Evolutionary conservation across 2,797 vertebrate species (phyloP).

Genomic region (Cryptoblepharus egeriae): DNA sequence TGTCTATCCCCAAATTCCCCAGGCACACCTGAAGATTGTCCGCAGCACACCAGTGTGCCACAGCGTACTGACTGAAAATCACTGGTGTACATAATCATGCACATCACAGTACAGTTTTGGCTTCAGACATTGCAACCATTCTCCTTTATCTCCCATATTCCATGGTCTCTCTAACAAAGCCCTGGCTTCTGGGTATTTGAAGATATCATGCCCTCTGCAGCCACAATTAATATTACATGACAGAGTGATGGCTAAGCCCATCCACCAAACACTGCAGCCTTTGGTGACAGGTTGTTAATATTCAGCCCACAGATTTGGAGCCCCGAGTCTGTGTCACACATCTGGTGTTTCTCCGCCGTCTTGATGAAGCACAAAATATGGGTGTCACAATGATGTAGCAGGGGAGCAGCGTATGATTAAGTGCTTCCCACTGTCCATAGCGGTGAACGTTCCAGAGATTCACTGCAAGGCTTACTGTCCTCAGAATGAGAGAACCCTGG

Average conservation of each 20-base stretch:
- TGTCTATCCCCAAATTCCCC: too few species aligned
- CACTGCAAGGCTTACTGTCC: neutral
- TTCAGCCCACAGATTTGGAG: neutral
- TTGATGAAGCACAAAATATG: neutral
- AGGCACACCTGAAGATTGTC: too few species aligned
- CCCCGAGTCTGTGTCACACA: neutral
- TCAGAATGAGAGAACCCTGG: neutral
- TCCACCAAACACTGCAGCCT: neutral
- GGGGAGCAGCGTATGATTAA: neutral
- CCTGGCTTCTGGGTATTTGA: neutral
- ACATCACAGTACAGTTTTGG: neutral
- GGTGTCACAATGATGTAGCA: neutral
- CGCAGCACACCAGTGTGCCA: too few species aligned
- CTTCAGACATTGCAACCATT: neutral
- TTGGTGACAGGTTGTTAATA: neutral
- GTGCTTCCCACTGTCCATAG: neutral
- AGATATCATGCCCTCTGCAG: neutral
- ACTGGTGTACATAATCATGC: too few species aligned
- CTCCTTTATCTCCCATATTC: neutral
- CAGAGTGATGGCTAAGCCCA: conserved; percentile 5
- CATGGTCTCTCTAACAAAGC: rapidly evolving
- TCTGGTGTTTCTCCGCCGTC: neutral
- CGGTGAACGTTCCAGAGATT: too few species aligned
- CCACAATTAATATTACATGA: neutral
- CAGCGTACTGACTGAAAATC: too few species aligned